phyloP scores from a whole-genome alignment of 2,113 vertebrate genomes.

The Amia ocellicauda region DNA sequence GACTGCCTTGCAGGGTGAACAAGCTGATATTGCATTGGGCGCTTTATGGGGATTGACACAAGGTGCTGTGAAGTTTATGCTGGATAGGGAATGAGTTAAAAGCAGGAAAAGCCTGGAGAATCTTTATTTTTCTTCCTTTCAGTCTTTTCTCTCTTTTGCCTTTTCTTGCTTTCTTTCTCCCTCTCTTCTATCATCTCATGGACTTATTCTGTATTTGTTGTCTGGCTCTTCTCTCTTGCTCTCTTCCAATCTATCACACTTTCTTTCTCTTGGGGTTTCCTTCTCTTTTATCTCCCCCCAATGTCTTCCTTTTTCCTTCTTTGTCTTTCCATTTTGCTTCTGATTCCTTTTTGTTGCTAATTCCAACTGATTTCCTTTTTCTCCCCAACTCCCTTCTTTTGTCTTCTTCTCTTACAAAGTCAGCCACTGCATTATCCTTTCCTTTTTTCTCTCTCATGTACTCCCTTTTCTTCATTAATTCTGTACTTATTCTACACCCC shows the following conservation, averaged over 20 bases:
- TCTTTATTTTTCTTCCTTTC: too few species aligned
- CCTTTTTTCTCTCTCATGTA: conserved; percentile 3
- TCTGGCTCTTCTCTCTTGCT: not conserved
- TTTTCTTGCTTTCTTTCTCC: not conserved
- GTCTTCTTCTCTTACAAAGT: not conserved
- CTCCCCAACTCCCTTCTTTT: too few species aligned
- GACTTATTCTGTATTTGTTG: not conserved
- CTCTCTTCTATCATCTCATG: not conserved
- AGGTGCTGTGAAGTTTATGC: conserved; percentile 26
- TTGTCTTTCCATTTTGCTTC: too few species aligned
- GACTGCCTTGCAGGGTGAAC: conserved; percentile 51
- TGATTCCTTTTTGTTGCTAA: too few species aligned
- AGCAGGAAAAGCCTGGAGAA: not conserved
- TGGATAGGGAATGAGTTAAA: not conserved
- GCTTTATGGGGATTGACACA: conserved; percentile 45
- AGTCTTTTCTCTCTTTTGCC: not conserved
- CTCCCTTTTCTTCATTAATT: not conserved
- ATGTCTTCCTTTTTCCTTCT: conserved; percentile 14
- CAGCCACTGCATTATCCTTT: conserved; percentile 8
- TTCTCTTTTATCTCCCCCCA: conserved; percentile 3
- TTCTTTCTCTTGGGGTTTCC: conserved; percentile 29
- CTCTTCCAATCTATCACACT: conserved; percentile 27
- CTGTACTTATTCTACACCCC: not conserved
- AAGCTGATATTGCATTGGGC: conserved; percentile 42
- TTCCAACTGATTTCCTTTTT: too few species aligned